Base-by-base conservation (phyloP, 1,140 invertebrate genomes). In the Drosophila baimaii region DNA sequence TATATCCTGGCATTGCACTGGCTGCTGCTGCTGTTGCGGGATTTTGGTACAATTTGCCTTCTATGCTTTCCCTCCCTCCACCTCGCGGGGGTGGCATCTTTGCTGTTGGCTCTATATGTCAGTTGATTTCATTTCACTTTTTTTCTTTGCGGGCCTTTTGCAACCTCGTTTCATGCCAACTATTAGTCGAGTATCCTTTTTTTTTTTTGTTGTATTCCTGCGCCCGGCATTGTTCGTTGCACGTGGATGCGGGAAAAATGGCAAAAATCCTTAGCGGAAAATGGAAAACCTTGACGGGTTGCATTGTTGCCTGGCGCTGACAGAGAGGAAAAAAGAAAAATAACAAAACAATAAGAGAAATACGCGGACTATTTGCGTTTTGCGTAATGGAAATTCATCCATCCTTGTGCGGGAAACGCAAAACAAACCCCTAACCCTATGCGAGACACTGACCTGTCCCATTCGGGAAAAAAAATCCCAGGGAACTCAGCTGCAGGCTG, bases 101-200 rank as follows among this genome's bases (percentile, higher is more conserved):
- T 49, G 44, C 49, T 65, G 61, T 29, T 52, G 43, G 56, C 61
- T 85, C 82, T 88, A 83, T 88, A 86, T 88, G 84, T 83, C 83
- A 88, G 83, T 86, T 89, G 83, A 88, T 88, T 88, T 89, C 79
- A 79, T 88, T 88, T 86, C 84, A 89, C 83, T 88, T 88, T 88
- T 88, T 81, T 80, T 74, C 71, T 75, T 69, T 71, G 46, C 41
- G 41, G 17, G 44, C 66, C 52, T 37, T 56, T 71, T 72, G 66
- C 65, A 72, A 78, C 56, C 54, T 56, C 74, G 59, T 68, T 74
- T 58, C 75, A 71, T 78, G 54, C 64, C 64, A 88, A 86, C 82
- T 86, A 86, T 88, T 88, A 83, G 84, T 80, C 72, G 64, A 66
- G 77, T 79, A 85, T 76, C 68, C 63, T 81, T 51, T 82, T 81